Conservation (phyloP, 1,140 invertebrate species). For the Aphidius gifuensis region DNA sequence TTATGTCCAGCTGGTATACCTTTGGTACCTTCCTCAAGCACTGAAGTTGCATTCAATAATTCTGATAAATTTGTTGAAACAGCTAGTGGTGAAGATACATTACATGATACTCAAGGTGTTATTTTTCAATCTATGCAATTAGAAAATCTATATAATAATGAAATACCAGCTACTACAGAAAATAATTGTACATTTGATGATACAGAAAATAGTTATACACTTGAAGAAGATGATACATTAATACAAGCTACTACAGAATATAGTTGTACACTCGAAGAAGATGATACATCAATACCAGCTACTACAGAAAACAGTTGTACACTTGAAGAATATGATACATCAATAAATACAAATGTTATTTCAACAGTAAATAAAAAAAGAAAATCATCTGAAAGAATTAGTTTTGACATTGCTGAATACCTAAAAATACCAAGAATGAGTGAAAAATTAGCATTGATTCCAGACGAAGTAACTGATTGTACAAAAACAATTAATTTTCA, state of each 20-base stretch:
- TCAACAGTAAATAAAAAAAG: no score
- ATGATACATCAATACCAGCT: no score
- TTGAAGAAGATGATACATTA: no score
- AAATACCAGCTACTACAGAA: no score
- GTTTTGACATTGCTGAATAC: neutral
- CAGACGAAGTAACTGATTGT: neutral
- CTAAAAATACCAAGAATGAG: neutral
- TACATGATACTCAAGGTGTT: constrained; percentile 36
- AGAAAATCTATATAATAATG: neutral
- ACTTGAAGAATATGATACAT: no score
- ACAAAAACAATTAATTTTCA: neutral
- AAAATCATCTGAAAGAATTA: neutral
- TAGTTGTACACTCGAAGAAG: no score
- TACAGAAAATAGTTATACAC: no score
- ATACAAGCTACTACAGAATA: no score
- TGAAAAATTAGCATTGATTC: neutral
- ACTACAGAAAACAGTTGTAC: no score
- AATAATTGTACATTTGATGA: no score
- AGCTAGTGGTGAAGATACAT: constrained; percentile 29
- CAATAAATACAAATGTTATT: no score
- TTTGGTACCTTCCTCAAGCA: constrained; percentile 24
- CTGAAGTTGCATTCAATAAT: constrained; percentile 39
- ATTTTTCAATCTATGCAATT: neutral
- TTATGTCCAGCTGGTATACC: constrained; percentile 27
- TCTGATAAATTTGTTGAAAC: constrained; percentile 39